Conservation (phyloP, 2,888 invertebrate genomes). For the Seira musarum region DNA sequence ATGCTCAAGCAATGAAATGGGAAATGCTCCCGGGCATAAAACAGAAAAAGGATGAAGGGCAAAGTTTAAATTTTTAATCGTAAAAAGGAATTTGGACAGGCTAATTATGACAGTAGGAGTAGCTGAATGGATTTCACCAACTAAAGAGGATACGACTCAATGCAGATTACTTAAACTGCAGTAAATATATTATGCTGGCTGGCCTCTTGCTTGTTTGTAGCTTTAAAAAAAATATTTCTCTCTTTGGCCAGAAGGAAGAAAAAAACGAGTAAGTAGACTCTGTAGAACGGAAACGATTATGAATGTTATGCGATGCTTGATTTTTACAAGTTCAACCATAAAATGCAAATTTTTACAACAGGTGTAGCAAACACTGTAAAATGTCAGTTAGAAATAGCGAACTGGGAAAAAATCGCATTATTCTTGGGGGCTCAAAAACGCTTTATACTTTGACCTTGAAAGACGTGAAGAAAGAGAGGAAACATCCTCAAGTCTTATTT, state of each 20-base stretch:
- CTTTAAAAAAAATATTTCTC: background rate
- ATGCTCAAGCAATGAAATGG: too few species aligned
- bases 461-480: constrained; percentile 25
- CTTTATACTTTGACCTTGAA: constrained; percentile 38
- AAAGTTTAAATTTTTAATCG: background rate
- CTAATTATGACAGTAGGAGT: constrained; percentile 1
- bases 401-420: constrained; percentile 28
- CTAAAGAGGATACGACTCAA: background rate
- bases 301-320: constrained; percentile 25
- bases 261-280: constrained; percentile 23
- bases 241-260: background rate
- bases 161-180: background rate
- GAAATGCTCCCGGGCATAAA: too few species aligned
- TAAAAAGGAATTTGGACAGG: constrained; percentile 3
- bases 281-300: constrained; percentile 36
- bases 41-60: background rate
- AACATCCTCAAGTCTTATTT: background rate
- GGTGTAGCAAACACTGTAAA: constrained; percentile 25
- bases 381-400: constrained; percentile 30
- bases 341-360: constrained; percentile 33
- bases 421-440: constrained; percentile 14
- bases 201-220: too few species aligned
- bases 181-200: background rate
- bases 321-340: constrained; percentile 13
- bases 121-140: too few species aligned